Evolutionary conservation across 2,113 vertebrate genomes (phyloP), one percentile per base, ranked within the genome.

Genomic region (Brachypodius melanocephalos): DNA sequence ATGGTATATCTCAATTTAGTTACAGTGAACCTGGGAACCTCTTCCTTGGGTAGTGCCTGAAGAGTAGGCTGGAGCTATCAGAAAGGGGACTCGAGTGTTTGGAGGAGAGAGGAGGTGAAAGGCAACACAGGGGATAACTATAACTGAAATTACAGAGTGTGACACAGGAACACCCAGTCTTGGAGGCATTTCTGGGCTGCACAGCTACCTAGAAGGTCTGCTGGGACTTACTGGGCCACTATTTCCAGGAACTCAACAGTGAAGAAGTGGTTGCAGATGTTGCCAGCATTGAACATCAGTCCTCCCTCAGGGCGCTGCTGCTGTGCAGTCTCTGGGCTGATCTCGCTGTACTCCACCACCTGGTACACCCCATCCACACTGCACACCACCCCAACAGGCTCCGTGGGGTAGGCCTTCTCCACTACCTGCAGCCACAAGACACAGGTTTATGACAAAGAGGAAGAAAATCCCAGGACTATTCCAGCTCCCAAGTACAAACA

Each of bases 231-330:
- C 99, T 97, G 96, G 65, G 97, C 94, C 38, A 99, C 97, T 3
- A 17, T 85, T 95, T 98, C 95, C 54, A 99, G 98, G 91, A 99
- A 99, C 7, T 89, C 96, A 20, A 98, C 97, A 14, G 98, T 99
- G 94, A 99, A 99, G 97, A 99, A 99, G 81, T 99, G 99, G 87
- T 98, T 99, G 98, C 99, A 99, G 97, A 99, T 99, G 93, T 99
- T 99, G 90, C 99, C 99, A 2, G 98, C 93, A 1, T 85, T 97
- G 97, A 98, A 99, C 21, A 98, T 49, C 89, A 99, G 93, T n/a
- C 96, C 76, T 29, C 99, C 99, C 0, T 74, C 96, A 0, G 98
- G 91, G 5, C 81, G 92, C 4, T 77, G 96, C 36, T 96, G 98
- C 83, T 97, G 93, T 0, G 98, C 98, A 0, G 95, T 98, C 94